Base-by-base conservation (phyloP, 1,140 invertebrate species). In the Macrobrachium rosenbergii region DNA sequence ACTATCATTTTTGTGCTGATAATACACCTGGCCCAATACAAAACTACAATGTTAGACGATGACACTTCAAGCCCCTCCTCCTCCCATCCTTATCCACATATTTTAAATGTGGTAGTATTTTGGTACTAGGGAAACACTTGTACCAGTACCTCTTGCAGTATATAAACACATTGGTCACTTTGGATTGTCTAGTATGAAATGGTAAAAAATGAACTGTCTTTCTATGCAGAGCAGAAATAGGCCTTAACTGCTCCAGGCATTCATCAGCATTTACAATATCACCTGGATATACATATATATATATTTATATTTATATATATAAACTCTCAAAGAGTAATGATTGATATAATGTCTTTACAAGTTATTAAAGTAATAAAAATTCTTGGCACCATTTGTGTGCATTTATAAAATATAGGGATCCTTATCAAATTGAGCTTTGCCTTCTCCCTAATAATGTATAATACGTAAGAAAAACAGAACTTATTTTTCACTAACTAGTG, bases 311-410 rank as follows among this genome's bases (percentile, higher is more conserved):
- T 52, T 69, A 79, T 52, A 77, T 80, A 86, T 86, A 86, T 73
- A 86, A 79, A 80, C 83, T 69, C 76, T 82, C 69, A 64, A 77
- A 77, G 82, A 84, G 77, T 86, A 80, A 80, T 80, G 58, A 80
- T 58, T 73, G 76, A 86, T 45, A 79, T 79, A 85, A 73, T 86
- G 76, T 86, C 78, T 80, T 80, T 86, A 86, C 83, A 86, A 78
- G 78, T 63, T 80, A 80, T 86, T 59, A 79, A 86, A 80, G 83
- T 86, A 80, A 69, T 86, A 86, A 86, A 86, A 77, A 73, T 86
- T 80, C 83, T 86, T 86, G 83, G 83, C 83, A 86, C 83, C 83
- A 80, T 80, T 52, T 78, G 82, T 77, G 82, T 84, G 82, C 82
- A 77, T 84, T 64, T 84, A 84, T 84, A 84, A 84, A 84, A 84